phyloP scores from a whole-genome alignment of 2,888 invertebrate genomes.

The Cataglyphis livida region DNA sequence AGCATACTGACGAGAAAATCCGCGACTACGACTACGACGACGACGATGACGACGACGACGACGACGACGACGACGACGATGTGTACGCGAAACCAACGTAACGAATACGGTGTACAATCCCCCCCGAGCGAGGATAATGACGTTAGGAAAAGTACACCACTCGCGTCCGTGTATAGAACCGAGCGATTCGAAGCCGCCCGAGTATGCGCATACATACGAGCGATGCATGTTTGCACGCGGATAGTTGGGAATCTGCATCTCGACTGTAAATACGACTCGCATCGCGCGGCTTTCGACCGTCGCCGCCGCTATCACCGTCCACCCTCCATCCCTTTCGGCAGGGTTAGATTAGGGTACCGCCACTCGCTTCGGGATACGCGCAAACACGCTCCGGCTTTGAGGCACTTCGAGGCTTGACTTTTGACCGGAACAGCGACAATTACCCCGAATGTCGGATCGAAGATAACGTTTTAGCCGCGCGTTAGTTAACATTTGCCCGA shows the following conservation, averaged over 20 bases:
- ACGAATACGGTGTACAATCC: conserved; percentile 73
- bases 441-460: conserved; percentile 47
- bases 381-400: conserved; percentile 52
- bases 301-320: neutral
- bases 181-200: conserved; percentile 60
- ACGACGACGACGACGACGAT: conserved; percentile 46
- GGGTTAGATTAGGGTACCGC: conserved; percentile 39
- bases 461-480: conserved; percentile 55
- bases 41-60: conserved; percentile 58
- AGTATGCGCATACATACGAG: conserved; percentile 43
- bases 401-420: conserved; percentile 52
- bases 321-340: conserved; percentile 17
- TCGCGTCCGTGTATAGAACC: conserved; percentile 54
- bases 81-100: conserved; percentile 65
- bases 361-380: conserved; percentile 51
- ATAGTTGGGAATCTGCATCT: conserved; percentile 62
- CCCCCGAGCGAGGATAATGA: conserved; percentile 65
- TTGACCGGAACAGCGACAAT: conserved; percentile 52
- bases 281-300: conserved; percentile 45
- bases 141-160: conserved; percentile 74
- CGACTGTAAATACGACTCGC: conserved; percentile 65
- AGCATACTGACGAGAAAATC: conserved; percentile 74
- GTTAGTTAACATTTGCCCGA: conserved; percentile 45
- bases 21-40: conserved; percentile 57
- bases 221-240: conserved; percentile 67